Evolutionary conservation across 2,113 vertebrate genomes (phyloP), one percentile per base, ranked within the genome.

Genomic region (Salvelinus sp.): DNA sequence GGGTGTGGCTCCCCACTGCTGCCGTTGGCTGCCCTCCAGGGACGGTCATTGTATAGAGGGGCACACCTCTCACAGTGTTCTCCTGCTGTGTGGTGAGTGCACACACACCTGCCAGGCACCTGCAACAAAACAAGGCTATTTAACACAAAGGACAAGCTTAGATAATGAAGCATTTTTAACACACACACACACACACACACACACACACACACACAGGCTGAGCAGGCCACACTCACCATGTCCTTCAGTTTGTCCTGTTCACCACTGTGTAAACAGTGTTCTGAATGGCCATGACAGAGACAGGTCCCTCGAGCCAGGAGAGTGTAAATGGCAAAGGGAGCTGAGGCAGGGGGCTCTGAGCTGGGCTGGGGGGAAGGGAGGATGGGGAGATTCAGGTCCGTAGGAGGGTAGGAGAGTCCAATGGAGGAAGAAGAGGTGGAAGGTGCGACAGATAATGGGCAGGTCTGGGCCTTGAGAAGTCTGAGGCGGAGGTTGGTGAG

Each of bases 261-360:
- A 69, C 50, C 82, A 75, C 91, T 90, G 78, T 88, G 64, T 71
- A 92, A 83, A 1, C 96, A 97, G n/a, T 92, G 75, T 78, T 96
- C 95, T 1, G 95, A 95, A 1, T 97, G 96, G 2, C 96, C 96
- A 0, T 97, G 93, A 73, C 96, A 97, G 75, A 96, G 92, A 83
- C 96, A 97, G 65, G 95, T 96, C 38, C 96, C 96, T 64, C 91
- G 93, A 66, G 95, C 85, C 75, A 95, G 90, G 81, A 97, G 88
- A 80, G 94, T 94, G 81, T 94, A 96, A 88, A 97, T 90, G 71
- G 95, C 94, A 70, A 95, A 96, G 60, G 93, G 86, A 69, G 92
- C 87, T 68, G 92, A 91, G 16, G 89, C 79, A 67, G 91, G 82
- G n/a, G 88, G 91, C 76, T 92, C 91, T 82, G 89, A 75, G n/a